Evolutionary conservation across 2,888 invertebrate species (phyloP).

Genomic region (Pocota personata): DNA sequence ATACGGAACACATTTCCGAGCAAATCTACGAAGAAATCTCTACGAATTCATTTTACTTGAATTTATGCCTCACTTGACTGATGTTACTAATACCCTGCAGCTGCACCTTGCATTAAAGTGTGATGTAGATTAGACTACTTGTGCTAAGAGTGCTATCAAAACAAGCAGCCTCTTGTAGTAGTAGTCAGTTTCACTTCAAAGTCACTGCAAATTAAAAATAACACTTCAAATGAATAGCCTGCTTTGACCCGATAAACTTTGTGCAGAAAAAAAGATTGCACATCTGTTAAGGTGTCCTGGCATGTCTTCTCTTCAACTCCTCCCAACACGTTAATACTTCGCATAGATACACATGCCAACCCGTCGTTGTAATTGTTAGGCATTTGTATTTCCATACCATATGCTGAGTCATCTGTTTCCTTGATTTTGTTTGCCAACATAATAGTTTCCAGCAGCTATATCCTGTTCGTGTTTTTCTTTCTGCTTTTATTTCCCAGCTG

Average conservation of each 20-base stretch:
- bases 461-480: slow-evolving; percentile 69
- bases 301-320: slow-evolving; percentile 15
- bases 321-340: not conserved
- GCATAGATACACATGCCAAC: slow-evolving; percentile 3
- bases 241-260: slow-evolving; percentile 50
- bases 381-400: slow-evolving; percentile 62
- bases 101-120: too few species aligned
- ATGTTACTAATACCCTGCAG: too few species aligned
- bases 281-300: slow-evolving; percentile 7
- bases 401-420: slow-evolving; percentile 71
- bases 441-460: slow-evolving; percentile 72
- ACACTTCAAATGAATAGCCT: not conserved
- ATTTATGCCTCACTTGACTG: too few species aligned
- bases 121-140: not conserved
- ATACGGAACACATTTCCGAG: too few species aligned
- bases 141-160: not conserved
- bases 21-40: too few species aligned
- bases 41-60: too few species aligned
- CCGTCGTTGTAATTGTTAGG: slow-evolving; percentile 46
- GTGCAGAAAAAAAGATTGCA: slow-evolving; percentile 39
- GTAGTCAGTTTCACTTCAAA: not conserved
- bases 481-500: slow-evolving; percentile 23
- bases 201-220: not conserved
- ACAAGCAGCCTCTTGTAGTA: not conserved
- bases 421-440: slow-evolving; percentile 73